phyloP scores from a whole-genome alignment of 2,113 vertebrate species.

The Deroptyus accipitrinus region DNA sequence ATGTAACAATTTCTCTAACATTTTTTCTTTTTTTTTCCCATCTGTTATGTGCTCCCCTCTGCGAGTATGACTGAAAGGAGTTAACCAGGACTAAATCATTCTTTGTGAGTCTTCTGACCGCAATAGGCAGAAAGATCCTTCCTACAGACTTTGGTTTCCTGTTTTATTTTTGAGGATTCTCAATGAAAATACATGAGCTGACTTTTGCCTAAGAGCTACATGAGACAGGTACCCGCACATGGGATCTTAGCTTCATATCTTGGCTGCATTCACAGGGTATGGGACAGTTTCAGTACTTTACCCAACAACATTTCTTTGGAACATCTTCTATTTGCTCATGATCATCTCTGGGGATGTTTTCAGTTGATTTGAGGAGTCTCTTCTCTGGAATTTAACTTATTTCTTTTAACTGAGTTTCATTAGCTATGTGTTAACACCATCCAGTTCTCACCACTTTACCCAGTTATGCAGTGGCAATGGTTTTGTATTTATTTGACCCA shows the following conservation, averaged over 20 bases:
- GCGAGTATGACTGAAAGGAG: not conserved
- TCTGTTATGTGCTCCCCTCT: not conserved
- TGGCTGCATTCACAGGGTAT: not conserved
- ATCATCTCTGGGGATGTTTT: not conserved
- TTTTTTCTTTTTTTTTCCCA: too few relatives aligned
- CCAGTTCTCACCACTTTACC: not conserved
- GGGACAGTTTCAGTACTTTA: not conserved
- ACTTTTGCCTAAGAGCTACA: not conserved
- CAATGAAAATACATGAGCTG: not conserved
- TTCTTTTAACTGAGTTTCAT: not conserved
- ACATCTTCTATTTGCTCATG: not conserved
- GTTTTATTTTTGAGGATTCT: not conserved
- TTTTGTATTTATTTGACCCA: not conserved
- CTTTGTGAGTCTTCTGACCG: not conserved
- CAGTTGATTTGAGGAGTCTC: not conserved
- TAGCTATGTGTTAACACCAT: not conserved
- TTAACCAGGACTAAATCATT: fast-evolving
- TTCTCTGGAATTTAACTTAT: not conserved
- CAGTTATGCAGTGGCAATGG: not conserved
- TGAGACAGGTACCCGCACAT: not conserved
- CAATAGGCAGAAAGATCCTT: not conserved
- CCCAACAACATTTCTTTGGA: not conserved
- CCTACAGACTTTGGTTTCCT: not conserved
- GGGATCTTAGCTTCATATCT: not conserved
- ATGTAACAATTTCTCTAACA: not conserved